Evolutionary conservation across 1,140 invertebrate species (phyloP), one percentile per base, ranked within the genome.

Genomic region (Nilaparvata lugens): DNA sequence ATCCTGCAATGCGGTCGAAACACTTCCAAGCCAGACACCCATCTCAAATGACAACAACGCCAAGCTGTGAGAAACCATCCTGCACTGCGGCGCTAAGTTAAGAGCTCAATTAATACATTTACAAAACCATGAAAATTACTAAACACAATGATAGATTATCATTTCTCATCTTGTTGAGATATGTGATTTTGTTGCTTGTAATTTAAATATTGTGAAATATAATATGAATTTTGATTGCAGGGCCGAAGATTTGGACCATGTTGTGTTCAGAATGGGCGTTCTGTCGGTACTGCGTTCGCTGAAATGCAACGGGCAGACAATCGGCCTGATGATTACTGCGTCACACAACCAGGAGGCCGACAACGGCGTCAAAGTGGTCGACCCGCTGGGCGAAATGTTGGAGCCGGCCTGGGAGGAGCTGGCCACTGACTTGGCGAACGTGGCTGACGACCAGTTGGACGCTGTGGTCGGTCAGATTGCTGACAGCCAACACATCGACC

Each of bases 251-350:
- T 75, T 98, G 62, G 85, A 91, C 63, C 90, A 93, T 82, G 85
- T 97, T 2, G 82, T 95, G 68, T 97, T 91, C 71, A 79, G 95
- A 56, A 93, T 97, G 88, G 95, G 95, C 9, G 70, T 97, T 16
- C 74, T 98, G 61, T 91, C 93, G 13, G 88, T 87, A n/a, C 75
- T 98, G 9, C 78, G 94, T 54, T 93, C 94, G 2, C 83, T 88
- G 67, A 74, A 75, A 58, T 88, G 86, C 68, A 84, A 83, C 78
- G 91, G 72, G 72, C 81, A 80, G 62, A 79, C 83, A 18, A 87
- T 95, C 71, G 97, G 97, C 38, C 81, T 97, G 1, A 98, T 99
- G 95, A 96, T 99, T 66, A 99, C 97, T 18, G 97, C 97, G 0
- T 98, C 95, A 2, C 97, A 99, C 70, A 99, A 99, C 76, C 88